These are phyloP conservation scores for Caenorhabditis doughertyi DNA, from an alignment of 2,888 invertebrate species.

Conservation along the genomic window DNA sequence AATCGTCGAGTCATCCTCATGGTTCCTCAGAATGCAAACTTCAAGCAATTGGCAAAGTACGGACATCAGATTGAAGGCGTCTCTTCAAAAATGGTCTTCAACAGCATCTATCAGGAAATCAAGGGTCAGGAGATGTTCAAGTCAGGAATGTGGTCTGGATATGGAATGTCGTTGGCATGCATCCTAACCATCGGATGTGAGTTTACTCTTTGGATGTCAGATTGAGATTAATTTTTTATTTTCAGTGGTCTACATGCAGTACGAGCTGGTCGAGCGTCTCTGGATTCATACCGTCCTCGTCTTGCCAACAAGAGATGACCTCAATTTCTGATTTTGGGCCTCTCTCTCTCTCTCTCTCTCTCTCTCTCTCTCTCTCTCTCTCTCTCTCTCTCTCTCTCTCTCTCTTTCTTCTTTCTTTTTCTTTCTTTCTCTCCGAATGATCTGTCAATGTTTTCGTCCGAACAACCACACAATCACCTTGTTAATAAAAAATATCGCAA, in stretches of 20 bases:
- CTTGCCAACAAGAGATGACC: background rate
- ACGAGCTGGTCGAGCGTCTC: background rate
- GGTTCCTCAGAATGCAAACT: background rate
- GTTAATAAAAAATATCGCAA: background rate
- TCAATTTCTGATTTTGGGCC: background rate
- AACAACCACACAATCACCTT: too few species aligned
- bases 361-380: background rate
- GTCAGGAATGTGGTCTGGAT: slow-evolving; percentile 15
- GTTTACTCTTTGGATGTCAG: background rate
- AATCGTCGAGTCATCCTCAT: background rate
- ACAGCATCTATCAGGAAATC: background rate
- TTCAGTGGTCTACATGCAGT: slow-evolving; percentile 7
- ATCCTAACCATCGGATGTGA: slow-evolving; percentile 7
- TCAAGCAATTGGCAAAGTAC: background rate
- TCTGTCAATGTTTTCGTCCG: too few species aligned
- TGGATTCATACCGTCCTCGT: background rate
- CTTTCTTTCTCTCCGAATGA: background rate
- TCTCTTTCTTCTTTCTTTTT: background rate
- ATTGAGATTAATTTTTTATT: background rate
- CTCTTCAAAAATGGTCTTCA: background rate
- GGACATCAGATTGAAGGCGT: background rate
- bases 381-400: background rate
- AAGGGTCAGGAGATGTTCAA: background rate
- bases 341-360: background rate
- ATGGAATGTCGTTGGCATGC: slow-evolving; percentile 24